Evolutionary conservation across 2,888 invertebrate species (phyloP).

Genomic region (Ornithoptera priamus): DNA sequence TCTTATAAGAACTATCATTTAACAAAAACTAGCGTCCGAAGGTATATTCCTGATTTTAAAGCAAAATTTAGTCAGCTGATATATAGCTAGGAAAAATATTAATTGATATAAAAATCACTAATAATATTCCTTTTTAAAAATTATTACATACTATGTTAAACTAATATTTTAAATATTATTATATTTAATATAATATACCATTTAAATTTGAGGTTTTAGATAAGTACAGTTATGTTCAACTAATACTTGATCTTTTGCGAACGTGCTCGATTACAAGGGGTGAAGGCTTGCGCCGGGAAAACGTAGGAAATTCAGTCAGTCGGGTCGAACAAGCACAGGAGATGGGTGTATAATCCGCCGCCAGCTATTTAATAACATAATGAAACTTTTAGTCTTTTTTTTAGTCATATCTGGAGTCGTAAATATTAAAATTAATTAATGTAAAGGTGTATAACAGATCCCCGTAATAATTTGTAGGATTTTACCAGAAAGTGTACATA

Average conservation of each 20-base stretch:
- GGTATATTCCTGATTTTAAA: too few species aligned
- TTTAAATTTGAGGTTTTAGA: neutral
- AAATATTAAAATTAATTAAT: constrained; percentile 37
- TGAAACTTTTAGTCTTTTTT: constrained; percentile 72
- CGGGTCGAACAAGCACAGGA: constrained; percentile 67
- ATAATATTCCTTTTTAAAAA: too few species aligned
- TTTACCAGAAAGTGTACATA: constrained; percentile 42
- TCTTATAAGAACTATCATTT: too few species aligned
- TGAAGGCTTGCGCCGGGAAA: constrained; percentile 79
- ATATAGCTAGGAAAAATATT: too few species aligned
- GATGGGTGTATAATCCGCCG: constrained; percentile 55
- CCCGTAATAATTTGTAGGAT: constrained; percentile 34
- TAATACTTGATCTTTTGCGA: constrained; percentile 58
- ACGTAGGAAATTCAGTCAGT: constrained; percentile 75
- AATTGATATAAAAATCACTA: too few species aligned
- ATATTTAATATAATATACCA: too few species aligned
- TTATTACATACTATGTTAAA: too few species aligned
- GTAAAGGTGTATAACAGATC: constrained; percentile 42
- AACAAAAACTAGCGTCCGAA: too few species aligned
- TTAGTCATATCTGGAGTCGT: constrained; percentile 53
- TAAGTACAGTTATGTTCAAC: constrained; percentile 40
- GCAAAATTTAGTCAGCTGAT: too few species aligned
- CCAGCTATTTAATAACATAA: constrained; percentile 47
- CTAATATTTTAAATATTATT: too few species aligned
- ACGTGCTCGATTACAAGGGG: constrained; percentile 77